Percentiles rank a stretch among this genome's conserved stretches.
phyloP scores from a whole-genome alignment of 1,140 invertebrate genomes.

The Pseudoatta argentina region DNA sequence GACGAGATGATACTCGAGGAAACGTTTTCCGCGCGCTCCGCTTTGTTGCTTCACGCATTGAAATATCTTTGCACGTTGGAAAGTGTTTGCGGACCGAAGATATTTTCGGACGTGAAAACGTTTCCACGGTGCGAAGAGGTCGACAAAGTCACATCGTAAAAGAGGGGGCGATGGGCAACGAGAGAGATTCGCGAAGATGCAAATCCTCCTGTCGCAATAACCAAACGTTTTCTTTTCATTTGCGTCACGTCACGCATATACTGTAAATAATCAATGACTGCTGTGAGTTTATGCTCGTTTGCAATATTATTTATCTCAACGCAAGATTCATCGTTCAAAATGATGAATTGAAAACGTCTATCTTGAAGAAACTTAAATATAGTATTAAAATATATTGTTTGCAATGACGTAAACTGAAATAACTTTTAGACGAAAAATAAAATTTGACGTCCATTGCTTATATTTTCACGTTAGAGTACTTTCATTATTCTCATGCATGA shows the following conservation, averaged over 20 bases:
- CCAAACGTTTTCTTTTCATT: conserved; percentile 42
- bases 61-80: conserved; percentile 74
- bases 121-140: conserved; percentile 68
- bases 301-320: conserved; percentile 13
- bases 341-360: not conserved
- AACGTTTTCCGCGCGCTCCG: conserved; percentile 29
- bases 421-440: not conserved
- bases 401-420: not conserved
- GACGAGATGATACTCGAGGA: not conserved
- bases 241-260: conserved; percentile 36
- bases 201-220: conserved; percentile 47
- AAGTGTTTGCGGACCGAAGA: conserved; percentile 68
- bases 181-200: conserved; percentile 50
- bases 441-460: not conserved
- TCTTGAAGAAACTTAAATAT: not conserved
- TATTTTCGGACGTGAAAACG: conserved; percentile 72
- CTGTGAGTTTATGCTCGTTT: not conserved
- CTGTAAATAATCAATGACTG: conserved; percentile 27
- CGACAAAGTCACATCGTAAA: conserved; percentile 63
- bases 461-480: not conserved
- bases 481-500: conserved; percentile 3
- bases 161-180: conserved; percentile 48
- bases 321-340: not conserved
- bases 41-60: conserved; percentile 70
- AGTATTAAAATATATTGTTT: conserved; percentile 29